phyloP scores from a whole-genome alignment of 2,797 vertebrate genomes.

The Pangasius djambal region DNA sequence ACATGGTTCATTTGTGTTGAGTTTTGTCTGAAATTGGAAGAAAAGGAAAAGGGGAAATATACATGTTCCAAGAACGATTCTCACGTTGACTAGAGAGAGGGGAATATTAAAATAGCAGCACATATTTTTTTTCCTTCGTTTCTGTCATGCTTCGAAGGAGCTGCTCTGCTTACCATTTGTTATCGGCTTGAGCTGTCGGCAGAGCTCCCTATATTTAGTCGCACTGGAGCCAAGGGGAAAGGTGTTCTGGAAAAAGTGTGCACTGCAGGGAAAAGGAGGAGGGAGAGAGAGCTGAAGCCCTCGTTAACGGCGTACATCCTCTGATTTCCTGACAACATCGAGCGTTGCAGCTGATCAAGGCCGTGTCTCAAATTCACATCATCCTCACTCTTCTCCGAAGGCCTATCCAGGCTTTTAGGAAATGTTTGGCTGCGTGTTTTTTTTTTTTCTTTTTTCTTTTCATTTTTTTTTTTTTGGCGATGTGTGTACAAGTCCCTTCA shows the following conservation, averaged over 20 bases:
- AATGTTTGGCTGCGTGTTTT: not conserved
- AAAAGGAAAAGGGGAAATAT: not conserved
- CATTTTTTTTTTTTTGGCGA: not conserved
- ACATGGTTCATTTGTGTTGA: not conserved
- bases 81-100: not conserved
- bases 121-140: slow-evolving; percentile 27
- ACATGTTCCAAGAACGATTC: not conserved
- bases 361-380: slow-evolving; percentile 22
- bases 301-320: slow-evolving; percentile 42
- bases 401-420: not conserved
- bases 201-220: slow-evolving; percentile 76
- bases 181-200: slow-evolving; percentile 71
- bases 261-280: slow-evolving; percentile 59
- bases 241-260: slow-evolving; percentile 72
- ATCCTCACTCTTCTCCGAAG: not conserved
- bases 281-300: slow-evolving; percentile 31
- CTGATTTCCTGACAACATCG: slow-evolving; percentile 47
- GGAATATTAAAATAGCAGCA: slow-evolving; percentile 45
- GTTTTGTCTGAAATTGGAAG: not conserved
- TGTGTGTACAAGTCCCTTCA: not conserved
- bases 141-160: slow-evolving; percentile 52
- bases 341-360: slow-evolving; percentile 39
- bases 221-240: slow-evolving; percentile 64
- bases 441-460: not conserved
- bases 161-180: slow-evolving; percentile 69